Conservation (phyloP, 2,113 vertebrate species). For the Ia io region DNA sequence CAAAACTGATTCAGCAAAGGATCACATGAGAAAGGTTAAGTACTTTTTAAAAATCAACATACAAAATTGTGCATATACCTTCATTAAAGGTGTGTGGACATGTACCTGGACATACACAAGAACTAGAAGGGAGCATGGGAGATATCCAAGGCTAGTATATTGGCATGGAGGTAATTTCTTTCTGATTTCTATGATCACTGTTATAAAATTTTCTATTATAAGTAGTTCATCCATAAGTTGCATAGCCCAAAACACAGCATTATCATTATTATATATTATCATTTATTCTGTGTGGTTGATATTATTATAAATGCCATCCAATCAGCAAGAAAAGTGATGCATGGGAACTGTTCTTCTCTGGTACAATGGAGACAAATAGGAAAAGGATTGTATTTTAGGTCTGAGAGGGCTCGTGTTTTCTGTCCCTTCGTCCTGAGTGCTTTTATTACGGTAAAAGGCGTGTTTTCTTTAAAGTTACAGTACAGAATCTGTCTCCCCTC, state of each 20-base stretch:
- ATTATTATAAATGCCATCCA: not conserved
- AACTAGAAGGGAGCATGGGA: not conserved
- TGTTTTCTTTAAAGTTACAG: not conserved
- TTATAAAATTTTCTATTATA: not conserved
- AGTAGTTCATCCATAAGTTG: not conserved
- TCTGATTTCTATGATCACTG: not conserved
- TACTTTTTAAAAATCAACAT: not conserved
- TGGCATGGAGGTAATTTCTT: not conserved
- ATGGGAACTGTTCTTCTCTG: not conserved
- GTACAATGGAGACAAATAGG: not conserved
- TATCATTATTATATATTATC: not conserved
- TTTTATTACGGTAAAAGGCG: not conserved
- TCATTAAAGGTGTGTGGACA: not conserved
- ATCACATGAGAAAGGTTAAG: not conserved
- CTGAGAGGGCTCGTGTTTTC: not conserved
- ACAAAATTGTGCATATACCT: not conserved
- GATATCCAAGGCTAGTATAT: not conserved
- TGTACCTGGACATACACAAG: not conserved
- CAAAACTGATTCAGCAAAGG: not conserved
- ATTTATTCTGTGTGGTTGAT: not conserved
- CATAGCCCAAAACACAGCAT: not conserved
- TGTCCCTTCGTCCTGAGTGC: not conserved
- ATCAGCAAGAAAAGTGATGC: not conserved
- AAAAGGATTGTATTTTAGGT: not conserved
- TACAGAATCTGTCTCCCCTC: not conserved